A percentile compares a stretch with the other conserved stretches of the same genome.
Conservation (phyloP, 2,888 invertebrate species). For the Melanophora roralis region DNA sequence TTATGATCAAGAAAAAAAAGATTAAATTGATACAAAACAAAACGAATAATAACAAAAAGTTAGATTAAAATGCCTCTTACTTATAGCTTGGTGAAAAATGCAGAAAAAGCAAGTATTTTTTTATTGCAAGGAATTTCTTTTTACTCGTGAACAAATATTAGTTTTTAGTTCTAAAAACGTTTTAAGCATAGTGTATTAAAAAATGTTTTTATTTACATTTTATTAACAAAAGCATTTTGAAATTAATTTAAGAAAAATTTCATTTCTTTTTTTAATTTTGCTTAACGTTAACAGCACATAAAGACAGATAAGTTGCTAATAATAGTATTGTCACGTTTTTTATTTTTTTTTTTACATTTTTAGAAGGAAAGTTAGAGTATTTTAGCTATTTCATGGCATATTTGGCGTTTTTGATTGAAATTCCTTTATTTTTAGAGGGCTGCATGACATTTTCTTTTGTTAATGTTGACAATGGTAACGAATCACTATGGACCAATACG, state of each 20-base stretch:
- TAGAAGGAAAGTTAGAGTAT: not conserved
- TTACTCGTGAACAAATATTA: not conserved
- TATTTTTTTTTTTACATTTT: slow-evolving; percentile 31
- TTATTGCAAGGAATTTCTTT: no score
- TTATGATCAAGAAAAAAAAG: slow-evolving; percentile 3
- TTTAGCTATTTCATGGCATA: slow-evolving; percentile 28
- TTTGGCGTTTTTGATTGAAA: slow-evolving; percentile 16
- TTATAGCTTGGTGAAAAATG: no score
- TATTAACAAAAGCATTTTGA: not conserved
- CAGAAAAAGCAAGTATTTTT: no score
- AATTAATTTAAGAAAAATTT: not conserved
- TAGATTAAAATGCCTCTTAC: not conserved
- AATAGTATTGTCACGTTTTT: slow-evolving; percentile 54
- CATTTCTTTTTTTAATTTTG: not conserved
- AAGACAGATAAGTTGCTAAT: slow-evolving; percentile 51
- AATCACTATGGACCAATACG: not conserved
- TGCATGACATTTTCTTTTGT: slow-evolving; percentile 47
- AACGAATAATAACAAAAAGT: not conserved
- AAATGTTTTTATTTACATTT: no score
- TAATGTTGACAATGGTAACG: slow-evolving; percentile 8
- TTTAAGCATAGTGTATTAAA: not conserved
- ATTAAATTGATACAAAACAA: not conserved
- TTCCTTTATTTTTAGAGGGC: not conserved
- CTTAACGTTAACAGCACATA: not conserved
- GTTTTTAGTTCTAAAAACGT: not conserved